These are phyloP conservation scores for Anoncus sp. DNA, from an alignment of 2,888 invertebrate genomes.

Conservation along the genomic window DNA sequence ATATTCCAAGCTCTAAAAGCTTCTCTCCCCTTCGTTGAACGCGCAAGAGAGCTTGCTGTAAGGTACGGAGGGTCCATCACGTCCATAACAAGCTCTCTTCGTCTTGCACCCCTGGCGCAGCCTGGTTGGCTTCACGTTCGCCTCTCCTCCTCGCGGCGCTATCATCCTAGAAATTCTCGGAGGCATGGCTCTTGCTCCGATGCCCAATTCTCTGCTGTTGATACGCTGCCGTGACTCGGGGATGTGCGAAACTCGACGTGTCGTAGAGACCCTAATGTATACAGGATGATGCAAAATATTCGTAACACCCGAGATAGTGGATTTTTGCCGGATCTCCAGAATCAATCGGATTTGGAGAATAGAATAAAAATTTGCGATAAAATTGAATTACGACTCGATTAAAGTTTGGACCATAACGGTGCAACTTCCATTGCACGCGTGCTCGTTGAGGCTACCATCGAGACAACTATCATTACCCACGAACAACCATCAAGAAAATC, in stretches of 20 bases:
- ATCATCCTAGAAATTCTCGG: conserved; percentile 74
- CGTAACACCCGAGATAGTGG: no score
- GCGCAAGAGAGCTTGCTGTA: conserved; percentile 62
- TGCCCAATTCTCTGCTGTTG: conserved; percentile 68
- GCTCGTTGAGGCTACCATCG: no score
- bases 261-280: conserved; percentile 59
- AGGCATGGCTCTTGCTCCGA: conserved; percentile 63
- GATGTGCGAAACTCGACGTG: conserved; percentile 56
- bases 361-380: conserved; percentile 3
- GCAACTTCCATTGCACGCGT: no score
- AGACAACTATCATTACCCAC: no score
- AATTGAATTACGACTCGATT: no score
- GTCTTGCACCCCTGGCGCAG: conserved; percentile 51
- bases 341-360: no score
- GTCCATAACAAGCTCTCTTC: conserved; percentile 81
- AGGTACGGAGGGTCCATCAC: conserved; percentile 82
- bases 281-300: no score
- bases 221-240: conserved; percentile 68
- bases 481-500: no score
- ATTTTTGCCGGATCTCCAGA: no score
- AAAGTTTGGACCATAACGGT: no score
- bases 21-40: conserved; percentile 73
- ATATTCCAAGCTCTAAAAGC: conserved; percentile 83
- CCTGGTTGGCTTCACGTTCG: conserved; percentile 42
- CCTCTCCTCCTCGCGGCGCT: conserved; percentile 48